A percentile compares a stretch with the other conserved stretches of the same genome.
phyloP scores from a whole-genome alignment of 2,797 vertebrate species.

The Telmatherina bonti region DNA sequence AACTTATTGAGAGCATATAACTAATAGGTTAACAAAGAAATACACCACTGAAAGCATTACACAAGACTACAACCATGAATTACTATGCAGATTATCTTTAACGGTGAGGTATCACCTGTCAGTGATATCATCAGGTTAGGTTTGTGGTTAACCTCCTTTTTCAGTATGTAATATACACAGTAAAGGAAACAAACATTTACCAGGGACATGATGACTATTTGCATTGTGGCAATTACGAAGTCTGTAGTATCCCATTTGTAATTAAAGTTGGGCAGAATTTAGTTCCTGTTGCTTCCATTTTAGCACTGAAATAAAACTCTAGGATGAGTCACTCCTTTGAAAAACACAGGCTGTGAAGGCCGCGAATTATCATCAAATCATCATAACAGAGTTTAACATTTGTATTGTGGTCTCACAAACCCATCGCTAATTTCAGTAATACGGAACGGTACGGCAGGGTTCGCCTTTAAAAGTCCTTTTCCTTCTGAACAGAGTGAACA shows the following conservation, averaged over 20 bases:
- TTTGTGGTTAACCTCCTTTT: neutral
- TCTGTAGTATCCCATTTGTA: neutral
- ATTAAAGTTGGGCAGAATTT: neutral
- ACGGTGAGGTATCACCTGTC: neutral
- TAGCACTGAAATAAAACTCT: neutral
- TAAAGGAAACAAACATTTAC: neutral
- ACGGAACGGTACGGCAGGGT: constrained; percentile 17
- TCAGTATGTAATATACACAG: neutral
- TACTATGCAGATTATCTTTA: too few relatives aligned
- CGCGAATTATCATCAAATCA: too few relatives aligned
- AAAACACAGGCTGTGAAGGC: too few relatives aligned
- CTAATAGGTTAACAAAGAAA: neutral
- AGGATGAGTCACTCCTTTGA: neutral
- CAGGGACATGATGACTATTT: neutral
- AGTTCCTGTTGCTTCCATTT: neutral
- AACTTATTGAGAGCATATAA: neutral
- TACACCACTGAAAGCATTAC: neutral
- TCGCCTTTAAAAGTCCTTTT: constrained; percentile 23
- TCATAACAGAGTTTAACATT: constrained; percentile 15
- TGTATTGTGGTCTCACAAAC: constrained; percentile 17
- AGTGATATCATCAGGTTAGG: neutral
- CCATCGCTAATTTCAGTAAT: constrained; percentile 6
- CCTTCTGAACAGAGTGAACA: constrained; percentile 3
- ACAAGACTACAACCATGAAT: neutral
- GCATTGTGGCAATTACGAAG: neutral